Percentiles rank a stretch among this genome's conserved stretches.
These are phyloP conservation scores for Drosophila falleni DNA, from an alignment of 2,888 invertebrate species.

Conservation along the genomic window DNA sequence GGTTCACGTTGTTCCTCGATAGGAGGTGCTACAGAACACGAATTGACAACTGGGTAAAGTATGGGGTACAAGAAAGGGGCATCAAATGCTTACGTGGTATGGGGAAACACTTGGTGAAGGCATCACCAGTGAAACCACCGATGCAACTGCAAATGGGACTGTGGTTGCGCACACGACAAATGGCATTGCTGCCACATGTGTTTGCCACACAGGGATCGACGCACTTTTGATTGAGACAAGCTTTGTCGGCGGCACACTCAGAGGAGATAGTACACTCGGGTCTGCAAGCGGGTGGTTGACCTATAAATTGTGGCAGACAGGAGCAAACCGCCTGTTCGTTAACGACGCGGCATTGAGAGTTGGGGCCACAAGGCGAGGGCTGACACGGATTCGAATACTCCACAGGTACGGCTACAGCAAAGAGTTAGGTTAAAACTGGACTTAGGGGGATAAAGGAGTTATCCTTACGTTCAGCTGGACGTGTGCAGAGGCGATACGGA, in stretches of 20 bases:
- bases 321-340: constrained; percentile 91
- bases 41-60: not conserved
- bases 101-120: constrained; percentile 89
- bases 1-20: constrained; percentile 71
- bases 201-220: constrained; percentile 91
- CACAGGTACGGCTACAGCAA: constrained; percentile 77
- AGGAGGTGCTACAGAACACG: constrained; percentile 69
- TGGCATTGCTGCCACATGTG: constrained; percentile 88
- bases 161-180: constrained; percentile 92
- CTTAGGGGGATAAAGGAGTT: not conserved
- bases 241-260: constrained; percentile 90
- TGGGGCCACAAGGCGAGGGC: constrained; percentile 91
- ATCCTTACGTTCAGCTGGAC: constrained; percentile 87
- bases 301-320: constrained; percentile 90
- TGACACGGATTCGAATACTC: constrained; percentile 87
- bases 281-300: constrained; percentile 91
- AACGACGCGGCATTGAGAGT: constrained; percentile 90
- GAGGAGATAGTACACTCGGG: constrained; percentile 92
- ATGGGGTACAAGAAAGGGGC: not conserved
- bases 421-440: constrained; percentile 5
- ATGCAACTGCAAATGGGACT: constrained; percentile 92
- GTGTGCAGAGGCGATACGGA: constrained; percentile 89
- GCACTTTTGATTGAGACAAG: constrained; percentile 92
- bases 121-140: constrained; percentile 90
- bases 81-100: constrained; percentile 84